Conservation (phyloP, 2,797 vertebrate species). For the Halcyon smyrnensis region DNA sequence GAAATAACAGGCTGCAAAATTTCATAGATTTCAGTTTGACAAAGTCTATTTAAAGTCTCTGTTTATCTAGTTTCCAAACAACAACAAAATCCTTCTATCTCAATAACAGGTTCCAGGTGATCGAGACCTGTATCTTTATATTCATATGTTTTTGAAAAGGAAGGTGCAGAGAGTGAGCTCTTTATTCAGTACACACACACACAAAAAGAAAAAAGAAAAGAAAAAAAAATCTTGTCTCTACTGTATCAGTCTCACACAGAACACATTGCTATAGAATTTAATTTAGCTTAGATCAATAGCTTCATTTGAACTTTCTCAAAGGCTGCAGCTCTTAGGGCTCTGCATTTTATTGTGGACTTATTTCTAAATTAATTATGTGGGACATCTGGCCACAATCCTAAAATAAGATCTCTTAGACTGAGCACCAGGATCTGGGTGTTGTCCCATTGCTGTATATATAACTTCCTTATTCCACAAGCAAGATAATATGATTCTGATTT, state of each 20-base stretch:
- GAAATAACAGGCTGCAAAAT: background rate
- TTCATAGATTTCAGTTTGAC: background rate
- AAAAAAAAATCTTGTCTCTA: background rate
- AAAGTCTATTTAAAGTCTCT: background rate
- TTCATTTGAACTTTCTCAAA: constrained; percentile 30
- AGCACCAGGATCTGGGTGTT: background rate
- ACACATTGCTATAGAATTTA: background rate
- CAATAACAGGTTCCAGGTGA: background rate
- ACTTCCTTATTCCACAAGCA: constrained; percentile 31
- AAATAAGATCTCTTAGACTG: background rate
- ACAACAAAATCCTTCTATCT: background rate
- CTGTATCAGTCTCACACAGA: background rate
- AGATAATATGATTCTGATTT: constrained; percentile 50
- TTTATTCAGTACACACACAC: background rate
- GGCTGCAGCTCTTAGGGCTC: background rate
- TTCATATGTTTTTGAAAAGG: background rate
- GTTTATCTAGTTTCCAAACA: background rate
- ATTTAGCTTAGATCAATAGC: constrained; percentile 42
- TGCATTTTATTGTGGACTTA: background rate
- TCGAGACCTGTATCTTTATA: background rate
- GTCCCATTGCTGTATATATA: background rate
- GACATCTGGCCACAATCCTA: background rate
- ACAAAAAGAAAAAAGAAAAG: no score
- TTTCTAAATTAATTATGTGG: constrained; percentile 14
- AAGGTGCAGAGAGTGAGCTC: background rate